Percentiles rank a stretch among this genome's conserved stretches.
phyloP scores from a whole-genome alignment of 2,888 invertebrate genomes.

The Lochmaea crataegi region DNA sequence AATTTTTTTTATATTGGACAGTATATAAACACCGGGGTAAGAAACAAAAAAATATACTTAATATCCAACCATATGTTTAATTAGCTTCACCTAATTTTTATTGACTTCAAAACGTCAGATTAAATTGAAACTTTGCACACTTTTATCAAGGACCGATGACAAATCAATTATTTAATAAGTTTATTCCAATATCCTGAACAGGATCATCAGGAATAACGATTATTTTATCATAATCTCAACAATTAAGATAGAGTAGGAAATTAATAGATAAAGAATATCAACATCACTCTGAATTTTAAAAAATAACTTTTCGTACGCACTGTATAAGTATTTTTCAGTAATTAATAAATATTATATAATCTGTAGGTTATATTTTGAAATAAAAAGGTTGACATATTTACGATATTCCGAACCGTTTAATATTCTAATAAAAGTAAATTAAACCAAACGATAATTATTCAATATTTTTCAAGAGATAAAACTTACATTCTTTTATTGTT shows the following conservation, averaged over 20 bases:
- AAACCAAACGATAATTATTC: not conserved
- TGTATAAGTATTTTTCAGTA: not conserved
- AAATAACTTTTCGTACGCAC: not conserved
- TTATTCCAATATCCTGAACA: too few relatives aligned
- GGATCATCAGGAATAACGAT: too few relatives aligned
- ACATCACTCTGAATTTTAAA: too few relatives aligned
- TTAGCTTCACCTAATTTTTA: too few relatives aligned
- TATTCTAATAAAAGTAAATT: not conserved
- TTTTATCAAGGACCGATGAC: too few relatives aligned
- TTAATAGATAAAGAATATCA: too few relatives aligned
- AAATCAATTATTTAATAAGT: too few relatives aligned
- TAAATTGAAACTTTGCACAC: too few relatives aligned
- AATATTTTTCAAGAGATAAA: not conserved
- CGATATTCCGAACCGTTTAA: not conserved
- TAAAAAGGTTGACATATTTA: conserved; percentile 1
- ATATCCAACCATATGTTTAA: too few relatives aligned
- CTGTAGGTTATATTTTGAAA: not conserved
- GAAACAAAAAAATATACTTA: not conserved
- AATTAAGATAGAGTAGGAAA: too few relatives aligned
- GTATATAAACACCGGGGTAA: not conserved
- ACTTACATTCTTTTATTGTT: not conserved
- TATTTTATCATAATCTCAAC: too few relatives aligned
- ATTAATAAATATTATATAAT: not conserved
- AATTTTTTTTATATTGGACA: not conserved
- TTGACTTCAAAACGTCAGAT: too few relatives aligned